Conservation (phyloP, 2,888 invertebrate species). For the Tetragnatha montana region DNA sequence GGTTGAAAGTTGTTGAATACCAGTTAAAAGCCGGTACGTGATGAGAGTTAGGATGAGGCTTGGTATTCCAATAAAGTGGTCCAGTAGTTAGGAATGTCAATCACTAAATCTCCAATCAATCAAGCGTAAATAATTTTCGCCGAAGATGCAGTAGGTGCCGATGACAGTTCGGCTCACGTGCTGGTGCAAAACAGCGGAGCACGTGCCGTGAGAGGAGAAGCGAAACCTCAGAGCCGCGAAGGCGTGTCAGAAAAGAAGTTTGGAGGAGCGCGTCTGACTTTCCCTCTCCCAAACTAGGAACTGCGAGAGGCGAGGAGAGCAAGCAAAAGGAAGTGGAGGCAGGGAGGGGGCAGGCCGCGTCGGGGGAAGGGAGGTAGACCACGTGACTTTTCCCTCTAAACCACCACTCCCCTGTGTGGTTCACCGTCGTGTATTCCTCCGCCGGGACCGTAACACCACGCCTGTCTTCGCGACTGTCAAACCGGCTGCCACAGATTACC, state of each 20-base stretch:
- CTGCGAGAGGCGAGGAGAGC: slow-evolving; percentile 32
- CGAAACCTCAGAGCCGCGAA: not conserved
- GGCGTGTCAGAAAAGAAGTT: slow-evolving; percentile 9
- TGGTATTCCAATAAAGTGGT: too few relatives aligned
- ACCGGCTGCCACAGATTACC: slow-evolving; percentile 71
- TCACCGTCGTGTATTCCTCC: slow-evolving; percentile 70
- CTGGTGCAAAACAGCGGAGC: not conserved
- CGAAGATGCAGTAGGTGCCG: not conserved
- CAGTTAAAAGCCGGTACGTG: too few relatives aligned
- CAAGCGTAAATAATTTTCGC: too few relatives aligned
- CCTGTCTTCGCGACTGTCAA: slow-evolving; percentile 70
- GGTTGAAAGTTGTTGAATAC: too few relatives aligned
- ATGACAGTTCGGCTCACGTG: not conserved
- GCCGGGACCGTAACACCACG: slow-evolving; percentile 69
- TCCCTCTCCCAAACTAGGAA: slow-evolving; percentile 16
- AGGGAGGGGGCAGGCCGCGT: not conserved
- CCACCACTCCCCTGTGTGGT: slow-evolving; percentile 71
- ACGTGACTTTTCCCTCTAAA: slow-evolving; percentile 68
- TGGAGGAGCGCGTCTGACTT: slow-evolving; percentile 27
- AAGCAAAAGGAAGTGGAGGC: not conserved
- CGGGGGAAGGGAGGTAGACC: slow-evolving; percentile 42
- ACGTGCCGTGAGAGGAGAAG: too few relatives aligned
- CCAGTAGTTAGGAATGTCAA: too few relatives aligned
- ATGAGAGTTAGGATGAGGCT: too few relatives aligned
- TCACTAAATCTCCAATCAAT: too few relatives aligned